Conservation (phyloP, 2,797 vertebrate genomes). For the Tolypeutes matacus region DNA sequence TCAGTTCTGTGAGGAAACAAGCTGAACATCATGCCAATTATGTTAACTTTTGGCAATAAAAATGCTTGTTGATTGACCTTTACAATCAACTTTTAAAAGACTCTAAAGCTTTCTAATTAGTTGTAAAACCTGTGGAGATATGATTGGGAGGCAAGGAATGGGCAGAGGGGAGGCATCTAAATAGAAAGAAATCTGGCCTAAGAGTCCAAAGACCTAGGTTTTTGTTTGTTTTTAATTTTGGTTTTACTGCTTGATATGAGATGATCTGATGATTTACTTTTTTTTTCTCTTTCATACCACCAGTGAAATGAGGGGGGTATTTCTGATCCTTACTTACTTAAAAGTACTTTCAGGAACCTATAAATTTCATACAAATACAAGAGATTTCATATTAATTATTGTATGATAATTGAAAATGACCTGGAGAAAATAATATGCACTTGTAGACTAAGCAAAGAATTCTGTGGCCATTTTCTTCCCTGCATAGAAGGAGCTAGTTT, state of each 20-base stretch:
- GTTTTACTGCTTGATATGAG: constrained; percentile 22
- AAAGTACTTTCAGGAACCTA: no score
- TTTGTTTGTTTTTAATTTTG: constrained; percentile 7
- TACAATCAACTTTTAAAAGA: constrained; percentile 27
- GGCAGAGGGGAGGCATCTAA: neutral
- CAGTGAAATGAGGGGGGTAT: constrained; percentile 39
- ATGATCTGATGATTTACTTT: constrained; percentile 43
- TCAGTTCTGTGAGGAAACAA: neutral
- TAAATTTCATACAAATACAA: neutral
- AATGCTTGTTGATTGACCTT: constrained; percentile 37
- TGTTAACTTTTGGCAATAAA: constrained; percentile 26
- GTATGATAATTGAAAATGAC: constrained; percentile 53
- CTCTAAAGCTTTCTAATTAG: neutral
- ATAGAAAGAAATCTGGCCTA: neutral
- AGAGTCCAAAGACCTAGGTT: neutral
- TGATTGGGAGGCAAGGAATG: neutral
- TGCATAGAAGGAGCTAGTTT: neutral
- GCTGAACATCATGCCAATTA: neutral
- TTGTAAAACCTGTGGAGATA: neutral
- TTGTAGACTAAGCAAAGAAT: constrained; percentile 43
- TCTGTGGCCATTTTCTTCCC: neutral
- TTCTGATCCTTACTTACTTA: neutral
- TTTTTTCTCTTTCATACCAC: neutral
- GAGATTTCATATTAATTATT: constrained; percentile 5
- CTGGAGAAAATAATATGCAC: constrained; percentile 39